A percentile compares a stretch with the other conserved stretches of the same genome.
Conservation (phyloP, 2,888 invertebrate species). For the Ditula angustiorana region DNA sequence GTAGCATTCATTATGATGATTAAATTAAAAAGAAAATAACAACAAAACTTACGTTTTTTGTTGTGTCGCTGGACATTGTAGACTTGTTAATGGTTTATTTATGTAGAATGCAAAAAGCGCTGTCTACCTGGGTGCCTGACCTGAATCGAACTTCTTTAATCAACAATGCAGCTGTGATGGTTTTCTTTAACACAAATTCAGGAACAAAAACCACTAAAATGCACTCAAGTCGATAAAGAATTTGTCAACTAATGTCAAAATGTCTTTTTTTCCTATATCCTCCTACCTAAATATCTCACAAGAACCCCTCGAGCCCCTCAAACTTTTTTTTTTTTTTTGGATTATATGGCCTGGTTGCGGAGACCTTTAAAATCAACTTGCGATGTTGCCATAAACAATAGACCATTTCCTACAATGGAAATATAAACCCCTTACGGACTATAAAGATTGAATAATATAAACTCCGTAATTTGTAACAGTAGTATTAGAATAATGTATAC, state of each 20-base stretch:
- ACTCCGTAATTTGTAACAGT: no score
- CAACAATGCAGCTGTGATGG: not conserved
- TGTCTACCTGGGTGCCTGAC: not conserved
- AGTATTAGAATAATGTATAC: no score
- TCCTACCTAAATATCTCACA: not conserved
- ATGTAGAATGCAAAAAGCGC: not conserved
- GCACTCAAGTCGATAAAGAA: not conserved
- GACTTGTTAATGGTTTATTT: slow-evolving; percentile 1
- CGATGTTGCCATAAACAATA: not conserved
- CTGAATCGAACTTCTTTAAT: not conserved
- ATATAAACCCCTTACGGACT: no score
- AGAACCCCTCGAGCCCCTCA: not conserved
- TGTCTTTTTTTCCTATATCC: not conserved
- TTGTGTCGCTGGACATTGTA: slow-evolving; percentile 86
- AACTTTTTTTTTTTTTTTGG: no score
- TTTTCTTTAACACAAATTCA: not conserved
- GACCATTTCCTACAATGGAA: not conserved
- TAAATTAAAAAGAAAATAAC: slow-evolving; percentile 12
- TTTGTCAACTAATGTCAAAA: slow-evolving; percentile 1
- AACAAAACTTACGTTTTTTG: slow-evolving; percentile 84
- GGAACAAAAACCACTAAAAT: not conserved
- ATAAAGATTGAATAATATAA: no score
- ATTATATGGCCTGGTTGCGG: no score
- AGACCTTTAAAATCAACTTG: not conserved
- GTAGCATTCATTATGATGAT: not conserved